Base-by-base conservation (phyloP, 37 sponge, comb jelly and placozoan genomes). In the Diacarnus erythraeanus region DNA sequence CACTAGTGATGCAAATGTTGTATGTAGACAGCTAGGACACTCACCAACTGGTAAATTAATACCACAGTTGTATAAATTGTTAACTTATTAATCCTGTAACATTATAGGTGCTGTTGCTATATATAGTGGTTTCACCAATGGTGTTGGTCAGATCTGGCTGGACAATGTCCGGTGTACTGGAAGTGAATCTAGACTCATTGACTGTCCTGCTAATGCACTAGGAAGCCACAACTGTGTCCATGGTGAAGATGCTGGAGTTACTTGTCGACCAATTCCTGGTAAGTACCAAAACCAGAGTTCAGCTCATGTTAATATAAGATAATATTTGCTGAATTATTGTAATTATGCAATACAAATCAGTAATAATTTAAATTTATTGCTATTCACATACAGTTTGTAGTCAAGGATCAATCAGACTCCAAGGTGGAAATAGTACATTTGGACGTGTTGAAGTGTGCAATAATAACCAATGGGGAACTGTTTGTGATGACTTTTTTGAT, bases 381-480 rank as follows among this genome's bases (percentile, higher is more conserved):
- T 18, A 21, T n/a, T 47, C 12, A 47, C 51, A 15, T 47, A 30
- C 66, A 65, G 9, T 30, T 31, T 65, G 42, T 34, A 65, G 35
- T 65, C 34, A 26, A 17, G 34, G 34, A 2, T 2, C 30, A 2
- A 25, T 65, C 35, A 65, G 35, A 30, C 66, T 65, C 9, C 66
- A 29, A 30, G 77, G 56, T 34, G 77, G 56, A 26, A 47, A 47
- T 47, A 12, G 10, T 20, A 30, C 34, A 66, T 35, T 47, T 47
- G 71, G 71, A 1, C 71, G 71, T 39, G 71, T 71, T 2, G 71
- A 71, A 38, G 38, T 71, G 2, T 71, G 71, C 42, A 41, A 41
- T 42, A 71, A 71, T 38, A 71, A 71, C 43, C 25, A 10, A 38
- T 71, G 71, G 71, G 71, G 71, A 23, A 71, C 71, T 41, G 71